Base-by-base conservation (phyloP, 2,113 vertebrate genomes). In the Lethenteron reissneri region DNA sequence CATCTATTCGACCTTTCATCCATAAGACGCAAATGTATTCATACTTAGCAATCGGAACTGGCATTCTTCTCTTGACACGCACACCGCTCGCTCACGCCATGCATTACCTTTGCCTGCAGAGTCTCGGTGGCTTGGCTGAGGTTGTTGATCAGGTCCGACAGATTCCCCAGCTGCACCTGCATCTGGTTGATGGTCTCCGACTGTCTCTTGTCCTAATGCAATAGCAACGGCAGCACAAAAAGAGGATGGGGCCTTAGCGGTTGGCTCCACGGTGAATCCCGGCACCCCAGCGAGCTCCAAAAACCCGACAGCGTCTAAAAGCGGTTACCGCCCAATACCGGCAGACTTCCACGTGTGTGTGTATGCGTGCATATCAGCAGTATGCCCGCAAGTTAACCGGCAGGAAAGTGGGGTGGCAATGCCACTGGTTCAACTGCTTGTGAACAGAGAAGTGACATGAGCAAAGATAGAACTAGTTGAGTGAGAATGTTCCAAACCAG, bases 111-210 rank as follows among this genome's bases (percentile, higher is more conserved):
- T 76, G 75, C 83, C 78, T 88, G 88, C 71, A 99, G 77, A 72
- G 88, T 85, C 2, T 76, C 74, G 69, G 96, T 85, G 1, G 85
- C 83, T 1, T 76, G 21, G 7, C 91, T 90, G 70, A 99, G 83
- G 70, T 96, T 97, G 62, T 86, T 83, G 79, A 89, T 85, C 14
- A 99, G 81, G 70, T 84, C 86, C 1, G 90, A 91, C 82, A 97
- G 77, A 57, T 89, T 91, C 80, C 83, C 85, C 78, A 99, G 81
- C 71, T 99, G 92, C 71, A 80, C 87, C 78, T 96, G 94, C 3
- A 97, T 78, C 70, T 87, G 73, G 72, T 95, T 89, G 77, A 99
- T 99, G n/a, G 88, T 87, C 74, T 99, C 94, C 0, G 91, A 95
- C 75, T 99, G 92, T 73, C 84, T 84, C 78, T 92, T 88, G 75